These are phyloP conservation scores for Lutraria rhynchaena DNA, from an alignment of 1,140 invertebrate species.

Conservation along the genomic window DNA sequence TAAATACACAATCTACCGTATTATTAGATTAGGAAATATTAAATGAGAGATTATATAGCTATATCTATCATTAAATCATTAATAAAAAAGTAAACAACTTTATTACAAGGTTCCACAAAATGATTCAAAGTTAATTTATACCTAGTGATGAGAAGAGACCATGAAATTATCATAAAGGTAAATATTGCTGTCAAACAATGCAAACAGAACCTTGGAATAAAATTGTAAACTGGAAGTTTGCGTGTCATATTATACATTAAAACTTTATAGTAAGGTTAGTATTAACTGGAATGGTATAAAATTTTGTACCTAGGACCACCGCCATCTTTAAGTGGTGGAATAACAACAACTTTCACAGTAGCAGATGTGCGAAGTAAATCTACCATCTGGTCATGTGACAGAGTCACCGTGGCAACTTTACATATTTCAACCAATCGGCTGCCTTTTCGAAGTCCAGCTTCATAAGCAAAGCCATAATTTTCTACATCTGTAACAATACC, in stretches of 20 bases:
- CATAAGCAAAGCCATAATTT: constrained; percentile 91
- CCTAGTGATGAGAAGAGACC: no score
- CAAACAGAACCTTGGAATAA: constrained; percentile 9
- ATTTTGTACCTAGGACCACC: constrained; percentile 83
- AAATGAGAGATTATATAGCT: no score
- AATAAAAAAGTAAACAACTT: no score
- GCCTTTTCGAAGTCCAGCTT: constrained; percentile 94
- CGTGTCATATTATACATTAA: background rate
- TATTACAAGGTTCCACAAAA: no score
- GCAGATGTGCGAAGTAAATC: constrained; percentile 95
- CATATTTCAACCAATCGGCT: constrained; percentile 93
- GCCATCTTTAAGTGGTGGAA: constrained; percentile 89
- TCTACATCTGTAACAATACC: constrained; percentile 97
- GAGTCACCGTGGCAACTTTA: constrained; percentile 92
- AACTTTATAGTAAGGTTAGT: constrained; percentile 5
- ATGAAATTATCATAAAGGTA: no score
- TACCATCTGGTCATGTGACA: constrained; percentile 96
- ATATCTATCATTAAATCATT: no score
- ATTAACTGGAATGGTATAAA: background rate
- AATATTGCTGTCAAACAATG: no score
- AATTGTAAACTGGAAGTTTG: background rate
- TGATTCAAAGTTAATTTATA: no score
- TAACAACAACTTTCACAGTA: constrained; percentile 92
- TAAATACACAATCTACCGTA: no score
- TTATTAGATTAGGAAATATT: no score